A percentile compares a stretch with the other conserved stretches of the same genome.
Conservation (phyloP, 2,888 invertebrate genomes). For the Sinohyriopsis cumingii region DNA sequence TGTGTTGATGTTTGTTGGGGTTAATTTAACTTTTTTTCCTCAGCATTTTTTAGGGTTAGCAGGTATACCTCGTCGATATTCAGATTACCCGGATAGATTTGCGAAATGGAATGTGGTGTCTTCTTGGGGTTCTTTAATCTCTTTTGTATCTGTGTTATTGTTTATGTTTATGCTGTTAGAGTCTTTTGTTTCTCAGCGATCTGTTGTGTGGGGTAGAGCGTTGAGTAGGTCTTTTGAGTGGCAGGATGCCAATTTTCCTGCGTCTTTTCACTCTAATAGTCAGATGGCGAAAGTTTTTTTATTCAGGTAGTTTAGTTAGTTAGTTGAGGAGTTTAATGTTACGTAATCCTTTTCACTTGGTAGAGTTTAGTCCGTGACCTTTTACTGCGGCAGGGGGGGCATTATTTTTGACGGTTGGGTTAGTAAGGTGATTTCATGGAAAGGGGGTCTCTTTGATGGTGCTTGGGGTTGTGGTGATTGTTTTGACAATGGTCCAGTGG, state of each 20-base stretch:
- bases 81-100: slow-evolving; percentile 81
- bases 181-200: slow-evolving; percentile 6
- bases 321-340: slow-evolving; percentile 33
- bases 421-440: not conserved
- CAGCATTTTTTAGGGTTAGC: slow-evolving; percentile 83
- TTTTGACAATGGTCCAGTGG: slow-evolving; percentile 28
- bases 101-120: slow-evolving; percentile 44
- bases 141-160: slow-evolving; percentile 8
- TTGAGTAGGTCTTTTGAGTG: slow-evolving; percentile 3
- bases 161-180: slow-evolving; percentile 20
- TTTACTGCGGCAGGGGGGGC: not conserved
- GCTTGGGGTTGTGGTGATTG: not conserved
- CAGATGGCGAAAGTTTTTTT: not conserved
- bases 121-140: slow-evolving; percentile 14
- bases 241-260: not conserved
- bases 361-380: slow-evolving; percentile 6
- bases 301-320: not conserved
- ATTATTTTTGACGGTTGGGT: not conserved
- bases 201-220: slow-evolving; percentile 1
- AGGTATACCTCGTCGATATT: slow-evolving; percentile 84
- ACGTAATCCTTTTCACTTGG: slow-evolving; percentile 8
- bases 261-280: slow-evolving; percentile 5
- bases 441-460: not conserved
- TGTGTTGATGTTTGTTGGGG: slow-evolving; percentile 81
- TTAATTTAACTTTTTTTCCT: slow-evolving; percentile 87